phyloP scores from a whole-genome alignment of 1,140 invertebrate species.

The Bombus affinis region DNA sequence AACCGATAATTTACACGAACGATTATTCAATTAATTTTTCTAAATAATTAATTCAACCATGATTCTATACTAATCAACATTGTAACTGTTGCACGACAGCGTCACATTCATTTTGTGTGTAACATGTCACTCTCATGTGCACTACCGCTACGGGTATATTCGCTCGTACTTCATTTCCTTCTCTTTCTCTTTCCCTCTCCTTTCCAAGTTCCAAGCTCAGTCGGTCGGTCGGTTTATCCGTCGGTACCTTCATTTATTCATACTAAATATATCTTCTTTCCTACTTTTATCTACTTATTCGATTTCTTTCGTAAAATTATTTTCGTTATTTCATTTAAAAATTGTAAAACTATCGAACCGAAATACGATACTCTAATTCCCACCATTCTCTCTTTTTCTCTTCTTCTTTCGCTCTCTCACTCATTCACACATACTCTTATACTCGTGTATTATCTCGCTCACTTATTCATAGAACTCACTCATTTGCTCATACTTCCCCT shows the following conservation, averaged over 20 bases:
- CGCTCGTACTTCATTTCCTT: slow-evolving; percentile 42
- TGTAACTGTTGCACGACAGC: slow-evolving; percentile 23
- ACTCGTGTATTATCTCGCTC: neutral
- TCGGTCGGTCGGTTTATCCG: slow-evolving; percentile 28
- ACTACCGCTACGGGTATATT: slow-evolving; percentile 35
- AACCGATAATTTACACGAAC: neutral
- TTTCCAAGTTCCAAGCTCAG: neutral
- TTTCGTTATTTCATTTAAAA: neutral
- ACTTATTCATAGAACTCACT: slow-evolving; percentile 10
- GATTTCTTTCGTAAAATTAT: neutral
- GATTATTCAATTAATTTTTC: neutral
- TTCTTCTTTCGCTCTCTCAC: neutral
- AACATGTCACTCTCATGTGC: slow-evolving; percentile 49
- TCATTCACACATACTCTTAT: neutral
- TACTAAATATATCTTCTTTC: neutral
- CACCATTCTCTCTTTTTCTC: neutral
- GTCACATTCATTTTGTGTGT: slow-evolving; percentile 31
- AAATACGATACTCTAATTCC: slow-evolving; percentile 1
- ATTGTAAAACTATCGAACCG: neutral
- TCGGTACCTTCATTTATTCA: neutral
- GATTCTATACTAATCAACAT: slow-evolving; percentile 5
- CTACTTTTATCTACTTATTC: neutral
- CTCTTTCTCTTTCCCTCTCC: slow-evolving; percentile 31
- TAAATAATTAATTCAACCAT: neutral
- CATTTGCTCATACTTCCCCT: neutral